Base-by-base conservation (phyloP, 2,113 vertebrate species). In the Epinephelus moara region DNA sequence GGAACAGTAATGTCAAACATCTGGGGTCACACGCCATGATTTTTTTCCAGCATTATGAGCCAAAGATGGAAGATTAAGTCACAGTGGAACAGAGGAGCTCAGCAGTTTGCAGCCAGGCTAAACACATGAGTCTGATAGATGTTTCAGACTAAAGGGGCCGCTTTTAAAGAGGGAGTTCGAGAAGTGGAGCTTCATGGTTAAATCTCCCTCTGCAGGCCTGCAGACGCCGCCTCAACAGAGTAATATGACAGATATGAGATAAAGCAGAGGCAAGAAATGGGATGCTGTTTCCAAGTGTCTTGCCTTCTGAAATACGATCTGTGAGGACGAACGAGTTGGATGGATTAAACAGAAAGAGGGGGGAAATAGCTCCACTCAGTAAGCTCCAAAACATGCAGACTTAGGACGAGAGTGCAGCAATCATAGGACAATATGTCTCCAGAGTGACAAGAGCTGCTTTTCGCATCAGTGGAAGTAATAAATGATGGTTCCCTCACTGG, bases 51-150 rank as follows among this genome's bases (percentile, higher is more conserved):
- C 69, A 59, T 77, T 47, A 69, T 27, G 70, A 72, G 88, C 89
- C 85, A 93, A 88, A 80, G 81, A 87, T 90, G 82, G 82, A 85
- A 81, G 92, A 92, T 86, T 81, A 89, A 86, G 66, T 80, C 80
- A 33, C 55, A 80, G 76, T 79, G 78, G 79, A 92, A 78, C 77
- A 83, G 81, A 89, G 64, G 59, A 73, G 86, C 81, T 81, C 67
- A 77, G 87, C 81, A 59, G 78, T 88, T 75, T 86, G 78, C 72
- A 91, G 74, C 77, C 81, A 62, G 80, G 80, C 84, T 81, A 84
- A 92, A 89, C 78, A 82, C 89, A 42, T 3, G 3, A 45, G 42
- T 45, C 42, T 81, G 90, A 93, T 81, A 87, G 85, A 92, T 57
- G 67, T 67, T 86, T 70, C 68, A 88, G 90, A 87, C 81, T 33